A percentile compares a stretch with the other conserved stretches of the same genome.
These are phyloP conservation scores for Meloidogyne floridensis DNA, from an alignment of 1,140 invertebrate genomes.

Conservation along the genomic window DNA sequence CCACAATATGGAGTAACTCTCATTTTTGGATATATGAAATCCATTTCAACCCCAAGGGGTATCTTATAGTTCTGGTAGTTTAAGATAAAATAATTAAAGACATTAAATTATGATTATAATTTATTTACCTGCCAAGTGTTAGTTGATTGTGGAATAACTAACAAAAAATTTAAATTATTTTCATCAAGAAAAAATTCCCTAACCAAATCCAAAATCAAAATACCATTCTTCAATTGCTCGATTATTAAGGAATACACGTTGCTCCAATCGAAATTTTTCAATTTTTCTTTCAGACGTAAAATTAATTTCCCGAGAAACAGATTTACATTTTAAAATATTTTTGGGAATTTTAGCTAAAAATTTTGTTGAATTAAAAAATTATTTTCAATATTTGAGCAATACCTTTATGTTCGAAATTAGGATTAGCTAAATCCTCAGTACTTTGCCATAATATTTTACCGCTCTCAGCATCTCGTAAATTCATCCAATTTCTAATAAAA, in stretches of 20 bases:
- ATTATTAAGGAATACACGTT: slow-evolving; percentile 80
- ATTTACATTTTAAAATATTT: slow-evolving; percentile 89
- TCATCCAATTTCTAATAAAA: slow-evolving; percentile 89
- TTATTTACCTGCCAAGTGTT: slow-evolving; percentile 92
- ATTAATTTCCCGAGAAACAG: slow-evolving; percentile 94
- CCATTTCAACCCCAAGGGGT: too few relatives aligned
- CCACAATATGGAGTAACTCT: too few relatives aligned
- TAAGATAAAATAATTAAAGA: too few relatives aligned
- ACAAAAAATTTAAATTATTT: neutral
- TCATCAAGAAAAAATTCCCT: neutral
- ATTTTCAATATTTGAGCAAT: slow-evolving; percentile 28
- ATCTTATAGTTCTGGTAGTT: too few relatives aligned
- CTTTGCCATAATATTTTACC: slow-evolving; percentile 96
- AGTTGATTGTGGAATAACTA: slow-evolving; percentile 92
- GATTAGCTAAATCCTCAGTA: slow-evolving; percentile 88
- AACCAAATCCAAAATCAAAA: slow-evolving; percentile 91
- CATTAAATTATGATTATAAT: slow-evolving; percentile 61
- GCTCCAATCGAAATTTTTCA: slow-evolving; percentile 94
- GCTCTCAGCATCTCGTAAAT: slow-evolving; percentile 88
- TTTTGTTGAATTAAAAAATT: neutral
- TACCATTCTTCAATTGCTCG: slow-evolving; percentile 83
- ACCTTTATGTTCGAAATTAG: slow-evolving; percentile 87
- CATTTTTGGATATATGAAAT: too few relatives aligned
- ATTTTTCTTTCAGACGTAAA: slow-evolving; percentile 94
- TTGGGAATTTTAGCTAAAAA: slow-evolving; percentile 84